Percentiles rank a stretch among this genome's conserved stretches.
phyloP scores from a whole-genome alignment of 2,888 invertebrate species.

The Perdita meconis region DNA sequence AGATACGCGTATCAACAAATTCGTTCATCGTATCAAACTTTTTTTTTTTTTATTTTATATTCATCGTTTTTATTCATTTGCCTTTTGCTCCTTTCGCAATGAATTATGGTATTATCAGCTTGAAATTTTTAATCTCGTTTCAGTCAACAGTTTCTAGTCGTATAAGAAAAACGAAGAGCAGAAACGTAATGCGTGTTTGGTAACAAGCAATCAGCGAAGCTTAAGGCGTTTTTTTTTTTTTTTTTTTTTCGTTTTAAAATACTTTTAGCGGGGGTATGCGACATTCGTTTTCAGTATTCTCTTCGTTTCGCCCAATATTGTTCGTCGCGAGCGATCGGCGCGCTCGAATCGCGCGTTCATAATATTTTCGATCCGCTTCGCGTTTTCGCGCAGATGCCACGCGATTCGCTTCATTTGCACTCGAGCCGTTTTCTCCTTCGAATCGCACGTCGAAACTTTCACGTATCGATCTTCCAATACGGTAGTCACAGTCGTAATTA shows the following conservation, averaged over 20 bases:
- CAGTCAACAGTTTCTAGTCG: constrained; percentile 58
- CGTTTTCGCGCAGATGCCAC: constrained; percentile 7
- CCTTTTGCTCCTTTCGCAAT: constrained; percentile 13
- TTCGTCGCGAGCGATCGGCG: neutral
- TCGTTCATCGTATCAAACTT: neutral
- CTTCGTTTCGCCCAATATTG: neutral
- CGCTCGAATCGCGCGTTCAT: neutral
- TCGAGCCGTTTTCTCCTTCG: constrained; percentile 16
- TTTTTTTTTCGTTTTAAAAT: no score
- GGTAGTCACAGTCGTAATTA: constrained; percentile 79
- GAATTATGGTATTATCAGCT: constrained; percentile 35
- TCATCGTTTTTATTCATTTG: neutral
- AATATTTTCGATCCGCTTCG: neutral
- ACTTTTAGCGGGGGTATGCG: neutral
- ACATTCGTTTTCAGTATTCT: neutral
- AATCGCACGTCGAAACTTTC: constrained; percentile 74
- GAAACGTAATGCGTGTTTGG: constrained; percentile 20
- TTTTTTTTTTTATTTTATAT: neutral
- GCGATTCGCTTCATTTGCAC: constrained; percentile 10
- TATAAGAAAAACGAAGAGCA: constrained; percentile 34
- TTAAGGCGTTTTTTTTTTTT: neutral
- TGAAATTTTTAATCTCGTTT: constrained; percentile 52
- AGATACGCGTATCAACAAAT: constrained; percentile 17
- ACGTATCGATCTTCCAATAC: constrained; percentile 77
- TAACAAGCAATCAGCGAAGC: constrained; percentile 18